Evolutionary conservation across 2,888 invertebrate genomes (phyloP).

Genomic region (Tinea trinotella): DNA sequence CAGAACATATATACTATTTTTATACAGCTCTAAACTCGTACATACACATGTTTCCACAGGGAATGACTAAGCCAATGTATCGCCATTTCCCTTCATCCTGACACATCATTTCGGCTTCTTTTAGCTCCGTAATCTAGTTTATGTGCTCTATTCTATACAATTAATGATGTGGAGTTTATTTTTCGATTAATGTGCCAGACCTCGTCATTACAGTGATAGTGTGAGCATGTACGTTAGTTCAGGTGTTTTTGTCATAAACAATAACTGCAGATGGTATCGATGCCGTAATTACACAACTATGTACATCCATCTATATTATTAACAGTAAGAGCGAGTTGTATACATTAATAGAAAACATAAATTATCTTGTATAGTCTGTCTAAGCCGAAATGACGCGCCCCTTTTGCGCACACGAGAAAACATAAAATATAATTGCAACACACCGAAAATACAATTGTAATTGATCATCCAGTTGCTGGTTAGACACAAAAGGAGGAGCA

Average conservation of each 20-base stretch:
- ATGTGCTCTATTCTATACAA: too few relatives aligned
- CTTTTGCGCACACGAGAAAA: too few relatives aligned
- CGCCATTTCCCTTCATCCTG: background rate
- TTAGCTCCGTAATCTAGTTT: background rate
- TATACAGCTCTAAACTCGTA: too few relatives aligned
- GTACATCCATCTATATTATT: background rate
- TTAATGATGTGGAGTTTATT: background rate
- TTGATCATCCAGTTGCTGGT: too few relatives aligned
- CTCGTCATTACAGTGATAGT: background rate
- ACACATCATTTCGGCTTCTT: background rate
- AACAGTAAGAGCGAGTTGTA: background rate
- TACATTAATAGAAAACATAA: background rate
- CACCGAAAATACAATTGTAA: too few relatives aligned
- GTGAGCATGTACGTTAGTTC: background rate
- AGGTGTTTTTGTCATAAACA: slow-evolving; percentile 1
- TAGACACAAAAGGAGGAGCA: too few relatives aligned
- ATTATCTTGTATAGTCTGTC: too few relatives aligned
- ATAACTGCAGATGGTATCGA: slow-evolving; percentile 2
- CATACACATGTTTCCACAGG: too few relatives aligned
- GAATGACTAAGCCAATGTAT: background rate
- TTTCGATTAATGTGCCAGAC: background rate
- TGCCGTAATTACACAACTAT: background rate
- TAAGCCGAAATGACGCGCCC: too few relatives aligned
- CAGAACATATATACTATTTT: too few relatives aligned
- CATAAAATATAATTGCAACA: too few relatives aligned